Evolutionary conservation across 2,888 invertebrate species (phyloP).

Genomic region (Dioctria linearis): DNA sequence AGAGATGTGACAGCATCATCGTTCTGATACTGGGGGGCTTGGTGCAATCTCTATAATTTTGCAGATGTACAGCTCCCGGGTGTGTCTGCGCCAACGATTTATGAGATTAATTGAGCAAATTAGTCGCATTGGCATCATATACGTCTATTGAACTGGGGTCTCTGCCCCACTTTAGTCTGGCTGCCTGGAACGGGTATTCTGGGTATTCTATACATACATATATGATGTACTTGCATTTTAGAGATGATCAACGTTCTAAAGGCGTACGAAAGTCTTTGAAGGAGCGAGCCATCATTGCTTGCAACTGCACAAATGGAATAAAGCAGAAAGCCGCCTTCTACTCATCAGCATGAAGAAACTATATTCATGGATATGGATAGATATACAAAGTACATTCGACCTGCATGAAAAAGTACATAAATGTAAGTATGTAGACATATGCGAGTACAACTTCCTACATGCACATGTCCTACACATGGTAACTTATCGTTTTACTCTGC

Average conservation of each 20-base stretch:
- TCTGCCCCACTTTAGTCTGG: constrained; percentile 18
- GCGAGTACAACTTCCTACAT: not conserved
- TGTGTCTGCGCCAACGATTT: constrained; percentile 49
- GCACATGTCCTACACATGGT: constrained; percentile 11
- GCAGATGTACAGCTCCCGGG: constrained; percentile 37
- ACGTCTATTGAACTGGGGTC: constrained; percentile 43
- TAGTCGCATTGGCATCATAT: constrained; percentile 43
- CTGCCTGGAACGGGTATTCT: not conserved
- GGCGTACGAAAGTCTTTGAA: constrained; percentile 11
- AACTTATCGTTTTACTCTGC: constrained; percentile 18
- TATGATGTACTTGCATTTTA: not conserved
- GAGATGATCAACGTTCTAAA: constrained; percentile 1
- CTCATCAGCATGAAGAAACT: not conserved
- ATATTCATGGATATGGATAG: not conserved
- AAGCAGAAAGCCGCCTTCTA: constrained; percentile 26
- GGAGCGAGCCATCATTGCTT: not conserved
- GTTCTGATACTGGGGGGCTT: not conserved
- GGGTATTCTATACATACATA: no score
- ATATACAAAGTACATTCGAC: constrained; percentile 10
- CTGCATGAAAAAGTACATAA: no score
- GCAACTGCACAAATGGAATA: constrained; percentile 6
- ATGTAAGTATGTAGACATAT: no score
- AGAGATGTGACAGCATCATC: constrained; percentile 12
- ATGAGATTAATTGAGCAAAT: constrained; percentile 43
- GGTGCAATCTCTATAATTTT: constrained; percentile 35